Percentiles rank a stretch among this genome's conserved stretches.
These are phyloP conservation scores for Drosophila multiciliata DNA, from an alignment of 2,888 invertebrate genomes.

Conservation along the genomic window DNA sequence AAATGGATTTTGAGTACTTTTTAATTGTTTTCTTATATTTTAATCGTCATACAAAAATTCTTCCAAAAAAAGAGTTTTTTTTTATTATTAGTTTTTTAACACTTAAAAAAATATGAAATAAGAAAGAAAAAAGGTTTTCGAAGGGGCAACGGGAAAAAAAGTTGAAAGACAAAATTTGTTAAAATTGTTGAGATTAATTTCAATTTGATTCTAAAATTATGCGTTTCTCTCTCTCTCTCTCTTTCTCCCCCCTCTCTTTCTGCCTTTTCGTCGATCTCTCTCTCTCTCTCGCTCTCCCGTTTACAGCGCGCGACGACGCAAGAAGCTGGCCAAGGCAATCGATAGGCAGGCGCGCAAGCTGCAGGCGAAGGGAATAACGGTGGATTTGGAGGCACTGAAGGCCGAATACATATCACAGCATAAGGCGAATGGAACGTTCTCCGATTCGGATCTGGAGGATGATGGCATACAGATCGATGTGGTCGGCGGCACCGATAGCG, in stretches of 20 bases:
- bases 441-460: conserved; percentile 88
- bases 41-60: neutral
- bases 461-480: conserved; percentile 93
- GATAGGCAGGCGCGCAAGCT: conserved; percentile 97
- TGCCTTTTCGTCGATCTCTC: neutral
- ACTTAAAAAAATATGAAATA: neutral
- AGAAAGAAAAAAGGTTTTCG: neutral
- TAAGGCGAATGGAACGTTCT: conserved; percentile 87
- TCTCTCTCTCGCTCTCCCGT: neutral
- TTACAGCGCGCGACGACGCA: conserved; percentile 92
- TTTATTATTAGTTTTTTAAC: neutral
- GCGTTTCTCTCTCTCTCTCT: neutral
- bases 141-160: neutral
- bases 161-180: neutral
- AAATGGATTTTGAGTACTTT: neutral
- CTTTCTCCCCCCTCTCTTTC: neutral
- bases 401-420: conserved; percentile 94
- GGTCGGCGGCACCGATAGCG: conserved; percentile 92
- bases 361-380: conserved; percentile 95
- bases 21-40: neutral
- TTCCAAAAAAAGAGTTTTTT: neutral
- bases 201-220: neutral
- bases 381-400: conserved; percentile 93
- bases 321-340: conserved; percentile 95
- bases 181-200: neutral